A percentile compares a stretch with the other conserved stretches of the same genome.
phyloP scores from a whole-genome alignment of 2,113 vertebrate species.

The Addax nasomaculatus region DNA sequence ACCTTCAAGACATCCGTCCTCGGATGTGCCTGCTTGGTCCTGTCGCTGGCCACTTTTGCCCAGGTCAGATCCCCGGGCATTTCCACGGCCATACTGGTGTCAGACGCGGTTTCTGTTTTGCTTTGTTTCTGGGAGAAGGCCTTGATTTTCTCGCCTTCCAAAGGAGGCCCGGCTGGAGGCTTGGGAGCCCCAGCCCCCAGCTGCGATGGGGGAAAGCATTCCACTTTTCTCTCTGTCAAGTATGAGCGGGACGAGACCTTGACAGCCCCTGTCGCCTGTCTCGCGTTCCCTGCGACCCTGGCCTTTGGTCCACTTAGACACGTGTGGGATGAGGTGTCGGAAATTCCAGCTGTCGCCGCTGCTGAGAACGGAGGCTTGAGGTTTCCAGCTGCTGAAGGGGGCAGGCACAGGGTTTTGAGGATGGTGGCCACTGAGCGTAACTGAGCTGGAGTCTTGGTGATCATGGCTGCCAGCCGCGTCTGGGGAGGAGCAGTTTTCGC shows the following conservation, averaged over 20 bases:
- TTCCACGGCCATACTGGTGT: fast-evolving
- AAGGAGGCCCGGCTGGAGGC: not conserved
- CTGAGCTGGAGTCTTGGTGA: conserved; percentile 48
- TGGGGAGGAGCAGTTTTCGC: not conserved
- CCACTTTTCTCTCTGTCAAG: not conserved
- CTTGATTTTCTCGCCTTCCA: not conserved
- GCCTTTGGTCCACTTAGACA: not conserved
- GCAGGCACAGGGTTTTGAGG: conserved; percentile 24
- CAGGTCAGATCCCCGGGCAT: not conserved
- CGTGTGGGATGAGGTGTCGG: fast-evolving
- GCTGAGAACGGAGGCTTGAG: not conserved
- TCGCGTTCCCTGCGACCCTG: fast-evolving
- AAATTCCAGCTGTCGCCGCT: fast-evolving
- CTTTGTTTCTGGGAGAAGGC: not conserved
- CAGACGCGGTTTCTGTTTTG: not conserved
- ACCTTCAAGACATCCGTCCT: not conserved
- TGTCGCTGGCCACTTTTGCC: fast-evolving
- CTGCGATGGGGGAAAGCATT: not conserved
- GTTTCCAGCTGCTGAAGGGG: fast-evolving
- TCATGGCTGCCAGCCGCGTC: not conserved
- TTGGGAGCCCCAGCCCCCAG: not conserved
- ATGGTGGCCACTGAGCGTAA: not conserved
- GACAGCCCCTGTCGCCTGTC: fast-evolving
- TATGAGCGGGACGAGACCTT: fast-evolving
- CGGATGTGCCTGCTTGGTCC: not conserved